phyloP scores from a whole-genome alignment of 2,797 vertebrate species.

The Manis pentadactyla region DNA sequence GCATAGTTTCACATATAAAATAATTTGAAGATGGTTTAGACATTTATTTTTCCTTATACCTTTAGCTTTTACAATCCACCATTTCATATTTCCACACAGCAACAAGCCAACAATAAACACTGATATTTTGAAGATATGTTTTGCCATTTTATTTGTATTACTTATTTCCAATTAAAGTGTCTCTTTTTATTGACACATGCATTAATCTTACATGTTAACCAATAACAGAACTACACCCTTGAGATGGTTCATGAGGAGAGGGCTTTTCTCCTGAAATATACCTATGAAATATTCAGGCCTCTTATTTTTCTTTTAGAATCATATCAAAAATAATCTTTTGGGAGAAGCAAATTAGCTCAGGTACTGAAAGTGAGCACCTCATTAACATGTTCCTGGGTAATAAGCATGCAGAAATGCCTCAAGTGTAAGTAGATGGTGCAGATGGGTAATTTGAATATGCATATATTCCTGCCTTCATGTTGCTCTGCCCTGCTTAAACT shows the following conservation, averaged over 20 bases:
- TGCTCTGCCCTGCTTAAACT: slow-evolving; percentile 72
- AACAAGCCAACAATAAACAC: slow-evolving; percentile 25
- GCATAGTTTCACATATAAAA: slow-evolving; percentile 13
- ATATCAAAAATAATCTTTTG: slow-evolving; percentile 64
- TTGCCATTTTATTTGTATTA: slow-evolving; percentile 35
- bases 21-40: not conserved
- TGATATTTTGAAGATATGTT: not conserved
- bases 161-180: slow-evolving; percentile 49
- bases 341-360: slow-evolving; percentile 71
- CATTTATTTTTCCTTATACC: slow-evolving; percentile 32
- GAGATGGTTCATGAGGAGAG: not conserved
- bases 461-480: slow-evolving; percentile 71
- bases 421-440: slow-evolving; percentile 71
- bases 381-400: slow-evolving; percentile 75
- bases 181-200: slow-evolving; percentile 7
- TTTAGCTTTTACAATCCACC: not conserved
- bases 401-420: slow-evolving; percentile 76
- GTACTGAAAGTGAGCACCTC: slow-evolving; percentile 66
- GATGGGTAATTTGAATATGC: slow-evolving; percentile 80
- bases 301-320: slow-evolving; percentile 65
- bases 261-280: slow-evolving; percentile 39
- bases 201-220: slow-evolving; percentile 51
- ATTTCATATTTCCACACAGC: slow-evolving; percentile 17
- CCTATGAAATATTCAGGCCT: slow-evolving; percentile 45
- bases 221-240: not conserved